A percentile compares a stretch with the other conserved stretches of the same genome.
Conservation (phyloP, 2,888 invertebrate genomes). For the Cryptophagus acutangulus region DNA sequence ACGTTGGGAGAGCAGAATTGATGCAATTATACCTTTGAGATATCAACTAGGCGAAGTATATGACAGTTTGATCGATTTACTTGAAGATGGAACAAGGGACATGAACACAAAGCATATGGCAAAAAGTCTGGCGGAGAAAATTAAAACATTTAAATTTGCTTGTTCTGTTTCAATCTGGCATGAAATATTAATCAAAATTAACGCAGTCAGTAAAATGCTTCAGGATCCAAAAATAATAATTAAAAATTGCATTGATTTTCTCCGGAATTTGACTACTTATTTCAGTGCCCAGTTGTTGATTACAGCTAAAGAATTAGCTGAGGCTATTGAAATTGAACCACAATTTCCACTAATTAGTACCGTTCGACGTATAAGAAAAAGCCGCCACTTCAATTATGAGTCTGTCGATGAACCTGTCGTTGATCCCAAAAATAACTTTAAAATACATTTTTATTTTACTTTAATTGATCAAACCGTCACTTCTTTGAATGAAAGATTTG, state of each 20-base stretch:
- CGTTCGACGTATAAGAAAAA: not conserved
- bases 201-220: not conserved
- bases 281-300: not conserved
- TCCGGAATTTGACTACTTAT: not conserved
- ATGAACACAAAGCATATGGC: not conserved
- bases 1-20: conserved; percentile 23
- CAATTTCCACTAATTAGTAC: not conserved
- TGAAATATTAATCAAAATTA: conserved; percentile 6
- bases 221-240: not conserved
- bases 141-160: conserved; percentile 6
- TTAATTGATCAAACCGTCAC: not conserved
- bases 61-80: not conserved
- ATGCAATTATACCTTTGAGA: conserved; percentile 18
- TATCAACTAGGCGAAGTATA: not conserved
- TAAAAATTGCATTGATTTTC: not conserved
- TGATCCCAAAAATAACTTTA: not conserved
- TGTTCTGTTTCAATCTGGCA: not conserved
- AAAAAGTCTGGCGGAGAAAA: not conserved
- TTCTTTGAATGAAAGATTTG: not conserved
- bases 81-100: not conserved
- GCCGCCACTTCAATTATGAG: not conserved
- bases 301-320: not conserved
- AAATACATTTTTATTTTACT: not conserved
- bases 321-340: not conserved
- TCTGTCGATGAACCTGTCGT: not conserved